Evolutionary conservation across 2,113 vertebrate species (phyloP), one percentile per base, ranked within the genome.

Genomic region (Upupa epops): DNA sequence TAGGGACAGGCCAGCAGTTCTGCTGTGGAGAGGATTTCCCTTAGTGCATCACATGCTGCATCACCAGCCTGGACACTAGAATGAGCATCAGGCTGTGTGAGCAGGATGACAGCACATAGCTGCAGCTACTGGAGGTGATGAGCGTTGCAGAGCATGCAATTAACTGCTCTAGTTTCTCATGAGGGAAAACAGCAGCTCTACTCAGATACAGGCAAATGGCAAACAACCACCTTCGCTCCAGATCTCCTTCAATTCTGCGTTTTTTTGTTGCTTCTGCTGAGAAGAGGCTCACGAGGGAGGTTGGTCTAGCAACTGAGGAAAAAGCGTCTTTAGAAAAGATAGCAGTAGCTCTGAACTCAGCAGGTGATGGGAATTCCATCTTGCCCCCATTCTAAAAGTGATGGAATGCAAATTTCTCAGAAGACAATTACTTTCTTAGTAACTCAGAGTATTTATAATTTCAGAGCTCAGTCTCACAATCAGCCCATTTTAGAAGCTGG

Each of bases 381-480:
- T 85, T 64, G 25, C 26, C 10, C 48, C 34, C 34, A 6, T 80
- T 86, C 85, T 68, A 45, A 55, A 95, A 78, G 32, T 1, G 14
- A 36, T 68, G 28, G 7, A 69, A 6, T 6, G 3, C 21, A 92
- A 59, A 90, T 73, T 69, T 86, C 34, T 86, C 51, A 42, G 40
- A 71, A 85, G 37, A 88, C 46, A 34, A 48, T 54, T 28, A n/a
- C 46, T 54, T 76, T 36, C 60, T 78, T 64, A 70, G 18, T 63
- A 64, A 66, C 31, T 76, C 58, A 90, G 54, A 34, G 24, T 61
- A 60, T 84, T 69, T 88, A 51, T 69, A 17, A 86, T 92, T 93
- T 65, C 11, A 40, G 69, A 32, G 45, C 51, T 63, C 32, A 48
- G 2, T 22, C 26, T 80, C 29, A 34, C 58, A 80, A 74, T 61